A percentile compares a stretch with the other conserved stretches of the same genome.
Conservation (phyloP, 2,888 invertebrate genomes). For the Arctia plantaginis region DNA sequence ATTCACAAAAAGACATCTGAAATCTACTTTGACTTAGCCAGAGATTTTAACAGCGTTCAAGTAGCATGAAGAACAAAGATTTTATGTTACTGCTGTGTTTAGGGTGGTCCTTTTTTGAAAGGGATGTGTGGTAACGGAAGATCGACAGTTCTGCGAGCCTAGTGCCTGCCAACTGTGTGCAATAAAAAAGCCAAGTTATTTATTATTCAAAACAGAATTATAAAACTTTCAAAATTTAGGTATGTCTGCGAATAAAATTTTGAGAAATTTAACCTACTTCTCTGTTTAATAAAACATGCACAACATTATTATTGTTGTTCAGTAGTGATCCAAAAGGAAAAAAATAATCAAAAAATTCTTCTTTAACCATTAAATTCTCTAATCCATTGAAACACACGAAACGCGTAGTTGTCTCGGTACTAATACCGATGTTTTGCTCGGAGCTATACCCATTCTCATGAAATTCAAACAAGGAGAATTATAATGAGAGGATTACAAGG, state of each 20-base stretch:
- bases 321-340: neutral
- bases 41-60: neutral
- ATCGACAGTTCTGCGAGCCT: too few species aligned
- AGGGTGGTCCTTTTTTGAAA: too few species aligned
- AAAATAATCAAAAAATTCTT: neutral
- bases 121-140: too few species aligned
- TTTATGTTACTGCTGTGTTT: too few species aligned
- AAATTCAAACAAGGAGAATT: neutral
- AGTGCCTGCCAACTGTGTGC: too few species aligned
- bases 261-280: neutral
- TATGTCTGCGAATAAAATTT: too few species aligned
- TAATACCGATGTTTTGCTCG: conserved; percentile 5
- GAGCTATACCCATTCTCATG: neutral
- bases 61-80: too few species aligned
- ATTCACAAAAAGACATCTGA: too few species aligned
- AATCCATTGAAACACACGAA: neutral
- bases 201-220: neutral
- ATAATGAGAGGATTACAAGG: neutral
- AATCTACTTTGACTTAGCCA: neutral
- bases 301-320: neutral
- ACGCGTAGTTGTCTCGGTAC: neutral
- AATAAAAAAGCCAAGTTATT: too few species aligned
- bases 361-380: neutral
- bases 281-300: neutral
- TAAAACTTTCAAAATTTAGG: too few species aligned